phyloP scores from a whole-genome alignment of 2,888 invertebrate species.

The Lapara coniferarum region DNA sequence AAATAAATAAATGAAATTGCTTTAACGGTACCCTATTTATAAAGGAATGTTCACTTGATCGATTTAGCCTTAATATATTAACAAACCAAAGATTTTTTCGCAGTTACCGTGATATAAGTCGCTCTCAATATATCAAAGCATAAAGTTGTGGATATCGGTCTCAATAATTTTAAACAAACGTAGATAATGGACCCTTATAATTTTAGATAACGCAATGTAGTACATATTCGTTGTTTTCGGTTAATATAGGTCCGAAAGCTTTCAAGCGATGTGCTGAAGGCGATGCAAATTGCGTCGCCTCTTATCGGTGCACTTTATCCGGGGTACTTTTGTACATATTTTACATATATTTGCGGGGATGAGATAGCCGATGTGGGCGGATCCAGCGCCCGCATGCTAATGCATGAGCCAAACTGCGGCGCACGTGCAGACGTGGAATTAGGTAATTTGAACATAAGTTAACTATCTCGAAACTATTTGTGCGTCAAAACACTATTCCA shows the following conservation, averaged over 20 bases:
- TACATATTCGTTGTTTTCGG: slow-evolving; percentile 55
- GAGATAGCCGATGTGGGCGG: slow-evolving; percentile 74
- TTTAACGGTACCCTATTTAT: slow-evolving; percentile 20
- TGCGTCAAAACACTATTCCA: neutral
- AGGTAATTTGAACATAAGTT: slow-evolving; percentile 26
- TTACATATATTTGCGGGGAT: slow-evolving; percentile 77
- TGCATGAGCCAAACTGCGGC: slow-evolving; percentile 57
- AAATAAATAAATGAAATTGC: too few species aligned
- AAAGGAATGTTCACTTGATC: slow-evolving; percentile 7
- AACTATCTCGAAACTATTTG: slow-evolving; percentile 22
- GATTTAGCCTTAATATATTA: neutral
- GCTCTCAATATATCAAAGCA: neutral
- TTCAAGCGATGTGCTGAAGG: slow-evolving; percentile 63
- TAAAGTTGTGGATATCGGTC: slow-evolving; percentile 5
- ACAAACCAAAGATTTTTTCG: neutral
- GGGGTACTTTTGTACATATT: slow-evolving; percentile 79
- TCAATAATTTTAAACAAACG: slow-evolving; percentile 11
- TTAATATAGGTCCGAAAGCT: slow-evolving; percentile 71
- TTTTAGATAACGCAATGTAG: slow-evolving; percentile 15
- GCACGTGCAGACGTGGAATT: slow-evolving; percentile 50
- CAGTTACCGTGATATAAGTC: neutral
- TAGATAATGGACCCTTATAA: slow-evolving; percentile 20
- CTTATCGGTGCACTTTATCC: slow-evolving; percentile 80
- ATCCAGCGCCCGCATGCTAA: slow-evolving; percentile 67
- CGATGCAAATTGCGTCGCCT: slow-evolving; percentile 79